Percentiles rank a stretch among this genome's conserved stretches.
These are phyloP conservation scores for Picus viridis DNA, from an alignment of 2,797 vertebrate genomes.

Conservation along the genomic window DNA sequence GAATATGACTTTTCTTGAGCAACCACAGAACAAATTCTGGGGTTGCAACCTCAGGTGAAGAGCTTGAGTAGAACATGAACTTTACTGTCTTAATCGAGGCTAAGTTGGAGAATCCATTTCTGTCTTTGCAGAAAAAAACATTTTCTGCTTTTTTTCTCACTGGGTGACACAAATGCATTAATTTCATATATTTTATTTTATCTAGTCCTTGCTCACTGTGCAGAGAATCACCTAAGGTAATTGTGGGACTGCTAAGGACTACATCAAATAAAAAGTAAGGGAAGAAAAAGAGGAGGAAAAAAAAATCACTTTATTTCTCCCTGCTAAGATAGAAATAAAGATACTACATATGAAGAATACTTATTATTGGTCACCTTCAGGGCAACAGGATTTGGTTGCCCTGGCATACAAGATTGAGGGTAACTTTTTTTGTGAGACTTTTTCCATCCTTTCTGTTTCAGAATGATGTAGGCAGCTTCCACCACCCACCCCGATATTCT, in stretches of 20 bases:
- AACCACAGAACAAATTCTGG: background rate
- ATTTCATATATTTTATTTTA: slow-evolving; percentile 78
- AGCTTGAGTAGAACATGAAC: background rate
- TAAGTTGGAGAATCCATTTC: slow-evolving; percentile 42
- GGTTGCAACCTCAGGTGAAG: background rate
- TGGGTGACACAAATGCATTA: slow-evolving; percentile 56
- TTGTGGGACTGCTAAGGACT: slow-evolving; percentile 45
- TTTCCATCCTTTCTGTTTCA: slow-evolving; percentile 35
- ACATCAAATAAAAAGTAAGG: slow-evolving; percentile 68
- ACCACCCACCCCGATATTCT: background rate
- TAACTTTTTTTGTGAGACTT: background rate
- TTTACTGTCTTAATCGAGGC: slow-evolving; percentile 62
- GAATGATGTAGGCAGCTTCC: slow-evolving; percentile 2
- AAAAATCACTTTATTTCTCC: slow-evolving; percentile 30
- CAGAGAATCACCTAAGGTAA: slow-evolving; percentile 77
- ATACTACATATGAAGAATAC: slow-evolving; percentile 40
- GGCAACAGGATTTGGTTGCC: slow-evolving; percentile 33
- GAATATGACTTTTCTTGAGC: background rate
- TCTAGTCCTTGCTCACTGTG: slow-evolving; percentile 72
- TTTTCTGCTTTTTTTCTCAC: slow-evolving; percentile 28
- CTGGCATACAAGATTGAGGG: slow-evolving; percentile 9
- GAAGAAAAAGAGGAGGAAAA: no score
- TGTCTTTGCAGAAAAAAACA: slow-evolving; percentile 41
- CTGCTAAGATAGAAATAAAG: slow-evolving; percentile 39
- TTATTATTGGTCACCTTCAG: slow-evolving; percentile 46